A percentile compares a stretch with the other conserved stretches of the same genome.
Conservation (phyloP, 2,888 invertebrate genomes). For the Lordiphosa andalusiaca region DNA sequence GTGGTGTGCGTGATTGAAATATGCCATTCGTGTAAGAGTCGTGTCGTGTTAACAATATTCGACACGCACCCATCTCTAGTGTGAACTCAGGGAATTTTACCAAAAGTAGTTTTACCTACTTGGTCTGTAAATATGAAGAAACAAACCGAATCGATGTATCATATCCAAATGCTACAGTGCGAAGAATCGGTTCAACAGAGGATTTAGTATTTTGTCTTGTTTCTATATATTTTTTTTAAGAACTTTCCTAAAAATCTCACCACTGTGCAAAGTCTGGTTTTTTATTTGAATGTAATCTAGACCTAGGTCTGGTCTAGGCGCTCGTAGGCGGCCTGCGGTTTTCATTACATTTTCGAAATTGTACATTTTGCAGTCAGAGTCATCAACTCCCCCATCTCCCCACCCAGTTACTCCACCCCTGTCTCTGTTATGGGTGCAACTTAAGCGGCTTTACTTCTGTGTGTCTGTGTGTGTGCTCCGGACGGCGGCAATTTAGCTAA, state of each 20-base stretch:
- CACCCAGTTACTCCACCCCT: conserved; percentile 1
- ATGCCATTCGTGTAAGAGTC: too few species aligned
- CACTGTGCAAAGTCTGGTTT: conserved; percentile 48
- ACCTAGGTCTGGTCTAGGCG: conserved; percentile 36
- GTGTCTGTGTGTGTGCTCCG: conserved; percentile 32
- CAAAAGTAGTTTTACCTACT: too few species aligned
- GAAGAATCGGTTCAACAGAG: too few species aligned
- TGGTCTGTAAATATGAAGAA: too few species aligned
- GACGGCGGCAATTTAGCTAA: conserved; percentile 72
- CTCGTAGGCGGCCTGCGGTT: conserved; percentile 65
- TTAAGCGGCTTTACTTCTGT: conserved; percentile 65
- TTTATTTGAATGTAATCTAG: conserved; percentile 42
- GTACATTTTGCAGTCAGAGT: conserved; percentile 54
- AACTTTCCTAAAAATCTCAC: neutral
- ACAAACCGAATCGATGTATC: too few species aligned
- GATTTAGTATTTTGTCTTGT: too few species aligned
- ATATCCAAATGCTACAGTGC: too few species aligned
- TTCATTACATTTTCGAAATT: conserved; percentile 71
- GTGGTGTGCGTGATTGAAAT: too few species aligned
- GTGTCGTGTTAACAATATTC: too few species aligned
- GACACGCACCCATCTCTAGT: too few species aligned
- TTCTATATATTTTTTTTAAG: too few species aligned
- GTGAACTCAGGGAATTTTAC: too few species aligned
- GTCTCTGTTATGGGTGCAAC: conserved; percentile 49
- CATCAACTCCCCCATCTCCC: conserved; percentile 17